Conservation (phyloP, 1,140 invertebrate species). For the Euura lappo region DNA sequence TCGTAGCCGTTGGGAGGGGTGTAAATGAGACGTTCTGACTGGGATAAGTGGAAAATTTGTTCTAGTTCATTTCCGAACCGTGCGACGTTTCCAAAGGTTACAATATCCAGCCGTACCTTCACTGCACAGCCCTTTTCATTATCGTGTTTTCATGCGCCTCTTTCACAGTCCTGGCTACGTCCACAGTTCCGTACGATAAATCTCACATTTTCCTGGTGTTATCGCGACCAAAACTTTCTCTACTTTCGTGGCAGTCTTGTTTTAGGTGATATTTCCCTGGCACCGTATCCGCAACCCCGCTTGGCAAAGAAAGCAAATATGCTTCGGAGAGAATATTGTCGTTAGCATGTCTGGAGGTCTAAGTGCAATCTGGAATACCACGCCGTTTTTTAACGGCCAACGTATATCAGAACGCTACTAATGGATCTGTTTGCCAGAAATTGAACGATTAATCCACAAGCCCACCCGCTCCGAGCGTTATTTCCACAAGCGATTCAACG, state of each 20-base stretch:
- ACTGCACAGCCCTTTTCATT: neutral
- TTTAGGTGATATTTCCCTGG: slow-evolving; percentile 2
- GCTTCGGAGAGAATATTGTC: neutral
- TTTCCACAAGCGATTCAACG: too few relatives aligned
- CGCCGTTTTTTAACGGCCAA: neutral
- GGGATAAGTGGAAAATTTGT: neutral
- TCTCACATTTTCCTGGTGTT: neutral
- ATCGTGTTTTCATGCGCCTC: neutral
- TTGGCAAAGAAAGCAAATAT: slow-evolving; percentile 5
- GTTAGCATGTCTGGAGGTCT: neutral
- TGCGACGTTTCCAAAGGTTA: neutral
- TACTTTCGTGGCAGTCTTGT: neutral
- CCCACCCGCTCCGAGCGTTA: too few relatives aligned
- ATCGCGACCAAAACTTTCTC: slow-evolving; percentile 1
- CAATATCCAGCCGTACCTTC: neutral
- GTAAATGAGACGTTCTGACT: slow-evolving; percentile 1
- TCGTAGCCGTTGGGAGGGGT: neutral
- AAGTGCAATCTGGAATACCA: slow-evolving; percentile 4
- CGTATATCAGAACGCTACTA: neutral
- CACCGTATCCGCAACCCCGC: neutral
- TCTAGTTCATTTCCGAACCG: neutral
- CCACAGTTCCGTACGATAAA: neutral
- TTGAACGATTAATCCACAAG: neutral
- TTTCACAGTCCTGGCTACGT: neutral
- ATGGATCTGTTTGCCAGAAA: slow-evolving; percentile 7